Evolutionary conservation across 2,888 invertebrate species (phyloP), one percentile per base, ranked within the genome.

Genomic region (Drosophila helvetica): DNA sequence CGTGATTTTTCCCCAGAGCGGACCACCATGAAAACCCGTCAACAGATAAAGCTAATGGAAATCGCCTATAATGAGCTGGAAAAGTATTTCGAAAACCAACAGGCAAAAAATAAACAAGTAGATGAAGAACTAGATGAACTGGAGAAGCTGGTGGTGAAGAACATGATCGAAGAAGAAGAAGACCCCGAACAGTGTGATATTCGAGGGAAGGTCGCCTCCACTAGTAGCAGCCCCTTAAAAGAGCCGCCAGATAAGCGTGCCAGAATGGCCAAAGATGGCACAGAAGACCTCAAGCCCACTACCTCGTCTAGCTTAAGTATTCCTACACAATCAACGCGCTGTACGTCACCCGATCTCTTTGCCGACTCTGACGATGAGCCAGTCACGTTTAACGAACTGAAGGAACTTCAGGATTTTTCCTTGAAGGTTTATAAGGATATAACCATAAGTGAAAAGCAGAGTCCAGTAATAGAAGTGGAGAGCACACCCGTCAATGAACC

Each of bases 1-100:
- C 92, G 95, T 64, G 94, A 94, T 54, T 78, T 86, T 12, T 94
- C 94, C 58, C 95, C 95, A 1, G 75, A 74, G 45, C 58, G 55
- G 3, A 67, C 42, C 3, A 77, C 61, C 43, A 25, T 9, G 0
- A 38, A 59, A 52, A 50, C 7, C 8, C 33, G 45, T 1, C 66
- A 50, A 1, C 71, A 38, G 0, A 27, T 61, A 4, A n/a, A 64
- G 25, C 77, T 77, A 51, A 56, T 90, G 50, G 56, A 80, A 15
- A 46, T 70, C n/a, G 75, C 76, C 19, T 90, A 82, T 59, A 52
- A 51, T 0, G 80, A 90, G 3, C 57, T 90, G 25, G 89, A 86
- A 52, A 60, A 74, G 10, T 58, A 79, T 57, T 80, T 75, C 45
- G 73, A 65, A 1, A 59, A 56, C 27, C 27, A 56, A 3, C 50